These are phyloP conservation scores for Achroia grisella DNA, from an alignment of 1,140 invertebrate species.

Conservation along the genomic window DNA sequence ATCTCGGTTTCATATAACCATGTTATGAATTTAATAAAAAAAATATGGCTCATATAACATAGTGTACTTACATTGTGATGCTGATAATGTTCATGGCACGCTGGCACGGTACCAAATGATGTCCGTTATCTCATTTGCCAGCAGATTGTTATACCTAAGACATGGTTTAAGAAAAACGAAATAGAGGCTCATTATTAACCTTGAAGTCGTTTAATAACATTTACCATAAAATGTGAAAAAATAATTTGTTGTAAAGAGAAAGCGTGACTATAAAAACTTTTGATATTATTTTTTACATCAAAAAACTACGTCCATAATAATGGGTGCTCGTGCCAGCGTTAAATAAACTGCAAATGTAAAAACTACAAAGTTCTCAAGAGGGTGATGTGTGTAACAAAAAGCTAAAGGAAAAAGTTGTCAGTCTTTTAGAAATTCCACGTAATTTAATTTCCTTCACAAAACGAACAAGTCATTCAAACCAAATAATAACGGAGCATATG, in stretches of 20 bases:
- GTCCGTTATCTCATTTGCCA: too few relatives aligned
- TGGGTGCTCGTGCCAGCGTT: slow-evolving; percentile 20
- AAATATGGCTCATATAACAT: too few relatives aligned
- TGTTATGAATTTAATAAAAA: too few relatives aligned
- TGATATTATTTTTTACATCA: slow-evolving; percentile 16
- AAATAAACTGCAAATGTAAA: slow-evolving; percentile 31
- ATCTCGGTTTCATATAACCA: too few relatives aligned
- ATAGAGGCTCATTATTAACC: too few relatives aligned
- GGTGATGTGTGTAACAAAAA: slow-evolving; percentile 21
- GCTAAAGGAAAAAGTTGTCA: slow-evolving; percentile 27
- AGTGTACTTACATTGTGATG: too few relatives aligned
- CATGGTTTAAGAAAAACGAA: too few relatives aligned
- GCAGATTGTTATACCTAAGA: too few relatives aligned
- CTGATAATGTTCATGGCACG: too few relatives aligned
- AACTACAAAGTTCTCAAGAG: slow-evolving; percentile 18
- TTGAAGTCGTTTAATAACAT: neutral
- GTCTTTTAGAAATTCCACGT: slow-evolving; percentile 28
- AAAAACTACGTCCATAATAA: slow-evolving; percentile 20
- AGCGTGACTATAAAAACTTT: slow-evolving; percentile 13
- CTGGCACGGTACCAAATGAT: too few relatives aligned
- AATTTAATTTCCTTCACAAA: slow-evolving; percentile 45
- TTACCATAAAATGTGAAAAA: neutral
- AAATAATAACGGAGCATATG: slow-evolving; percentile 46
- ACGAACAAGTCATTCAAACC: slow-evolving; percentile 29
- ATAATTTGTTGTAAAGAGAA: slow-evolving; percentile 4